phyloP scores from a whole-genome alignment of 1,140 invertebrate species.

The Solen grandis region DNA sequence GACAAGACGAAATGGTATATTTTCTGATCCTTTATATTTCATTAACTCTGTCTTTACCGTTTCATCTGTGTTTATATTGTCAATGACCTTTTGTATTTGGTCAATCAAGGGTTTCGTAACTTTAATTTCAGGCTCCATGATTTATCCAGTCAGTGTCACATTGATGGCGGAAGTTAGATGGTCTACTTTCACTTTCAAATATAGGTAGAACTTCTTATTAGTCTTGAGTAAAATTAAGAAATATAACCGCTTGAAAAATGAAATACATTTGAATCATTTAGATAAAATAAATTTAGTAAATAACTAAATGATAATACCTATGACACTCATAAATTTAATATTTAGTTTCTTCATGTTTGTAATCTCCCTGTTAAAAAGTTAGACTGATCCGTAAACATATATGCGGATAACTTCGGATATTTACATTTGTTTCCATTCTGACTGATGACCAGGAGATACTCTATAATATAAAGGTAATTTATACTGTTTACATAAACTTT shows the following conservation, averaged over 20 bases:
- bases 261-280: too few relatives aligned
- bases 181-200: not conserved
- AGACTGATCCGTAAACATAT: too few relatives aligned
- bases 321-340: too few relatives aligned
- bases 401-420: too few relatives aligned
- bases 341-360: too few relatives aligned
- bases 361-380: too few relatives aligned
- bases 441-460: too few relatives aligned
- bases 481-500: too few relatives aligned
- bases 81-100: slow-evolving; percentile 1
- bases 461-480: too few relatives aligned
- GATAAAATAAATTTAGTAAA: too few relatives aligned
- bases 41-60: slow-evolving; percentile 27
- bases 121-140: slow-evolving; percentile 26
- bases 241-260: not conserved
- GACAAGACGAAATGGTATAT: slow-evolving; percentile 62
- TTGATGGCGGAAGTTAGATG: slow-evolving; percentile 1
- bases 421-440: too few relatives aligned
- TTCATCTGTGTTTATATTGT: not conserved
- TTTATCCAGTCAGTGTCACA: not conserved
- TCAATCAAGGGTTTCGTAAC: slow-evolving; percentile 15
- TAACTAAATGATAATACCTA: too few relatives aligned
- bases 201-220: not conserved
- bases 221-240: not conserved
- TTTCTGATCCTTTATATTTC: slow-evolving; percentile 38